Conservation (phyloP, 2,113 vertebrate genomes). For the Pyxicephalus adspersus region DNA sequence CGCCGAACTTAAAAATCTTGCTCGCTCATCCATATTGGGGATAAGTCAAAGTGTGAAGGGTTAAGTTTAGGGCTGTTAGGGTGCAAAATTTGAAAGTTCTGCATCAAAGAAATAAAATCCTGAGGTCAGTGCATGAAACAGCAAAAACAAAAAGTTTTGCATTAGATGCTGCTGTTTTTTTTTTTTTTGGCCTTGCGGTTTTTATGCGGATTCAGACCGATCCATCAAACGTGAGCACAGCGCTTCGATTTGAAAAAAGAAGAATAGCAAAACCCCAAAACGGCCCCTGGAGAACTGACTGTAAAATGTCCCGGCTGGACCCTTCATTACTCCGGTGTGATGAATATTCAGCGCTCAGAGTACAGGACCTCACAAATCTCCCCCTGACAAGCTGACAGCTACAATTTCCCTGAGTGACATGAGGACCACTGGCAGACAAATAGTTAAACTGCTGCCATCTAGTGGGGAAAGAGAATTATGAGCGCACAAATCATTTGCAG, state of each 20-base stretch:
- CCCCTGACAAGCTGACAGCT: slow-evolving; percentile 13
- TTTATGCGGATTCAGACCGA: neutral
- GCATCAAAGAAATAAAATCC: too few relatives aligned
- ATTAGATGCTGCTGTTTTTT: too few relatives aligned
- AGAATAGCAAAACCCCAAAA: slow-evolving; percentile 23
- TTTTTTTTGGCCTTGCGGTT: too few relatives aligned
- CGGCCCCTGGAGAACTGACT: slow-evolving; percentile 13
- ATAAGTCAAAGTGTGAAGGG: too few relatives aligned
- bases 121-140: too few relatives aligned
- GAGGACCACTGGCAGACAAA: slow-evolving; percentile 58
- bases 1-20: too few relatives aligned
- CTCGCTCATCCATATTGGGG: too few relatives aligned
- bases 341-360: slow-evolving; percentile 5
- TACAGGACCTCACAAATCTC: slow-evolving; percentile 28
- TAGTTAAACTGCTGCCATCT: slow-evolving; percentile 69
- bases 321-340: slow-evolving; percentile 21
- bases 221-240: slow-evolving; percentile 10
- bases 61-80: too few relatives aligned
- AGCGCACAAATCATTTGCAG: neutral
- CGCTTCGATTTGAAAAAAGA: slow-evolving; percentile 15
- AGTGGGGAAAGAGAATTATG: slow-evolving; percentile 55
- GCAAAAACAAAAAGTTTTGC: too few relatives aligned
- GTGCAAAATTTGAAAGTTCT: too few relatives aligned
- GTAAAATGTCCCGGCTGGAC: slow-evolving; percentile 5
- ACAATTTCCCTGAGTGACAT: slow-evolving; percentile 28